Conservation (phyloP, 2,113 vertebrate genomes). For the Heterocephalus glaber region DNA sequence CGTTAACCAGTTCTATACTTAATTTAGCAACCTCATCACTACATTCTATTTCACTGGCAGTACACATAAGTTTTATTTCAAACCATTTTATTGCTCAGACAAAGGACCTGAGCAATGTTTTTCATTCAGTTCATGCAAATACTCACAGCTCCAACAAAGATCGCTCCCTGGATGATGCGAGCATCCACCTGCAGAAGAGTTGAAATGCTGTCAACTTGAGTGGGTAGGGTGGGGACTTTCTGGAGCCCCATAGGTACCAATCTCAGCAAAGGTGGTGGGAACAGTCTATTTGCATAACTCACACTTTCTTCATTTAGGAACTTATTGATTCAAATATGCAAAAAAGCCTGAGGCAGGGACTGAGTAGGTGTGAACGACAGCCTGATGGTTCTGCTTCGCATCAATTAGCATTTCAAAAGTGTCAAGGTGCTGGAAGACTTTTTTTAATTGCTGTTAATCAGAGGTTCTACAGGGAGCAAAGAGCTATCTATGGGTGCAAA, state of each 20-base stretch:
- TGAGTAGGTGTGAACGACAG: slow-evolving; percentile 78
- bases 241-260: neutral
- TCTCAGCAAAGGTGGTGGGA: slow-evolving; percentile 48
- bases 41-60: neutral
- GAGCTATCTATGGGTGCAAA: slow-evolving; percentile 49
- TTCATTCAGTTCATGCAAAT: slow-evolving; percentile 57
- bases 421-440: slow-evolving; percentile 75
- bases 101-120: neutral
- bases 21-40: neutral
- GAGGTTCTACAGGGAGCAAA: slow-evolving; percentile 56
- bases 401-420: slow-evolving; percentile 81
- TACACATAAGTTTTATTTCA: neutral
- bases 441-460: slow-evolving; percentile 77
- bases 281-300: slow-evolving; percentile 64
- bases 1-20: neutral
- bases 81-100: slow-evolving; percentile 11
- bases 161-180: neutral
- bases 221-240: neutral
- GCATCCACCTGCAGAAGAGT: slow-evolving; percentile 12
- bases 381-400: slow-evolving; percentile 67
- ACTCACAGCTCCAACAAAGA: neutral
- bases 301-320: slow-evolving; percentile 60
- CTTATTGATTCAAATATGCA: slow-evolving; percentile 79
- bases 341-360: slow-evolving; percentile 76
- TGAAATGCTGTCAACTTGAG: neutral